These are phyloP conservation scores for Omphaloscelis lunosa DNA, from an alignment of 2,888 invertebrate species.

Conservation along the genomic window DNA sequence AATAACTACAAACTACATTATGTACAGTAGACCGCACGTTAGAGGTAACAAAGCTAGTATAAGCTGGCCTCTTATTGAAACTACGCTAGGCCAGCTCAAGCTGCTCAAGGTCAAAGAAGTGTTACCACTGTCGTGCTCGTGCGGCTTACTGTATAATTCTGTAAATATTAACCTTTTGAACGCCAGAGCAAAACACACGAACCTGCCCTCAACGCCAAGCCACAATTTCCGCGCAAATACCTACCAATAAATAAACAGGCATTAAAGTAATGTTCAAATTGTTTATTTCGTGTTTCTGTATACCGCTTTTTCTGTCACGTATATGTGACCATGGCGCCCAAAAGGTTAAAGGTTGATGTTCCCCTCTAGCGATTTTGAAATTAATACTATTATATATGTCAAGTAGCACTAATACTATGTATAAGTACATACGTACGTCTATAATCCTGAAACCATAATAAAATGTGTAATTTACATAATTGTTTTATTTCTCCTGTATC, in stretches of 20 bases:
- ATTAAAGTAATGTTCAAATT: too few species aligned
- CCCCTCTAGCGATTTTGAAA: slow-evolving; percentile 6
- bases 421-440: slow-evolving; percentile 49
- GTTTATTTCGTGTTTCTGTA: too few species aligned
- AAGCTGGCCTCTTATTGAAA: neutral
- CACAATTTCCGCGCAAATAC: too few species aligned
- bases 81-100: neutral
- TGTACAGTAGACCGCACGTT: neutral
- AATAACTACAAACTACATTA: neutral
- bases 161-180: too few species aligned
- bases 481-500: slow-evolving; percentile 34
- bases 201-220: too few species aligned
- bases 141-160: neutral
- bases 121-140: too few species aligned
- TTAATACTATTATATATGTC: slow-evolving; percentile 39
- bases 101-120: too few species aligned
- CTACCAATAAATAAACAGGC: too few species aligned
- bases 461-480: slow-evolving; percentile 46
- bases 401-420: slow-evolving; percentile 55
- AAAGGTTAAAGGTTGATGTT: slow-evolving; percentile 15
- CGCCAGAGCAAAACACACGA: too few species aligned
- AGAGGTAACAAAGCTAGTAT: neutral
- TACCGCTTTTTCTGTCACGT: too few species aligned
- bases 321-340: too few species aligned
- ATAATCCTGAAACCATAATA: slow-evolving; percentile 56